Percentiles rank a stretch among this genome's conserved stretches.
These are phyloP conservation scores for Cavia porcellus DNA, from an alignment of 2,113 vertebrate genomes.

Conservation along the genomic window DNA sequence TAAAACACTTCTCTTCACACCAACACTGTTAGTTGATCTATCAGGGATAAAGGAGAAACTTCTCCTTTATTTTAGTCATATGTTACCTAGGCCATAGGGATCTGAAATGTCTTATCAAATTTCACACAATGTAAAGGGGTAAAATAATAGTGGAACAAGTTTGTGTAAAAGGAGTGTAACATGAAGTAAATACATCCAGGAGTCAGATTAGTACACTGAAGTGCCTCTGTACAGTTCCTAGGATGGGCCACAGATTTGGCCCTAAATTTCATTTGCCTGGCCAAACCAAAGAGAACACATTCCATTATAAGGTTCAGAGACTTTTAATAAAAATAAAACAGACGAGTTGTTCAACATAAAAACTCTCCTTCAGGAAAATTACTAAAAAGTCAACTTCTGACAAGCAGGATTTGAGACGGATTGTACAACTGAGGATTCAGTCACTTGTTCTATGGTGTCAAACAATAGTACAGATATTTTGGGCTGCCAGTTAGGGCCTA, in stretches of 20 bases:
- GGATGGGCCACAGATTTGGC: background rate
- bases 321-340: conserved; percentile 54
- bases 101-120: conserved; percentile 15
- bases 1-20: background rate
- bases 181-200: background rate
- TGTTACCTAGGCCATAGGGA: background rate
- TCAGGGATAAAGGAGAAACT: background rate
- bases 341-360: conserved; percentile 2
- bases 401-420: background rate
- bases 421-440: background rate
- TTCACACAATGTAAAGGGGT: background rate
- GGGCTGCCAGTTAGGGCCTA: background rate
- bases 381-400: background rate
- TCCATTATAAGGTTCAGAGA: background rate
- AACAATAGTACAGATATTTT: background rate
- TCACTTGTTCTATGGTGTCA: background rate
- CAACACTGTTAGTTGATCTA: background rate
- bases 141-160: background rate
- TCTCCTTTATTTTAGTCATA: background rate
- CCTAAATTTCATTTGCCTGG: background rate
- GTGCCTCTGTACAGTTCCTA: background rate
- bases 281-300: conserved; percentile 63
- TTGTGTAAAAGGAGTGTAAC: background rate
- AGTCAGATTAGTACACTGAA: conserved; percentile 6
- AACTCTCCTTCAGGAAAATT: conserved; percentile 9